Evolutionary conservation across 1,140 invertebrate species (phyloP).

Genomic region (Scaptomyza montana): DNA sequence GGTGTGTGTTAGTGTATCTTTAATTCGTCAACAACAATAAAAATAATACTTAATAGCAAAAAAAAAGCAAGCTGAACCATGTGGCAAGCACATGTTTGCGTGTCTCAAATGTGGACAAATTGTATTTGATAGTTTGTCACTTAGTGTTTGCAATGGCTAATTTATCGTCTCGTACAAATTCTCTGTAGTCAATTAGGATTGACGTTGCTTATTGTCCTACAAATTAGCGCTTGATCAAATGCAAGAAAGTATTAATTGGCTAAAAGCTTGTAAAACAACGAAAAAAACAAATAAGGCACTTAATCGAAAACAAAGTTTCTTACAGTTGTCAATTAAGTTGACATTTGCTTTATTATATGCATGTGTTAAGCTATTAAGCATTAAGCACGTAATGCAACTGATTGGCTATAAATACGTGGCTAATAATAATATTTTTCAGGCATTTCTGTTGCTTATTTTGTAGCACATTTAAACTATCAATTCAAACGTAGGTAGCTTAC

Average conservation of each 20-base stretch:
- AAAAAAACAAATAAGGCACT: neutral
- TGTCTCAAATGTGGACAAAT: constrained; percentile 16
- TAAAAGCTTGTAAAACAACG: neutral
- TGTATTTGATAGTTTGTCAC: constrained; percentile 27
- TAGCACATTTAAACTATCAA: constrained; percentile 5
- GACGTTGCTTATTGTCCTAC: neutral
- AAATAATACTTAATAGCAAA: constrained; percentile 44
- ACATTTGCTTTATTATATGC: too few relatives aligned
- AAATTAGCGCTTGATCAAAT: neutral
- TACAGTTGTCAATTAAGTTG: neutral
- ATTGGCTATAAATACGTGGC: constrained; percentile 23
- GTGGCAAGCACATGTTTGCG: constrained; percentile 36
- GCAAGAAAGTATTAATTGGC: constrained; percentile 4
- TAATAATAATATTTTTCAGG: constrained; percentile 4
- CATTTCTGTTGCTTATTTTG: neutral
- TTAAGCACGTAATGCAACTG: constrained; percentile 21
- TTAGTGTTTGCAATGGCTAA: constrained; percentile 5
- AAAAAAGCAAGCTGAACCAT: constrained; percentile 31
- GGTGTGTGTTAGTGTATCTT: constrained; percentile 24
- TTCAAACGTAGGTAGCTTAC: constrained; percentile 6
- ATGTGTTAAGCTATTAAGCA: neutral
- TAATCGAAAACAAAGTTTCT: too few relatives aligned
- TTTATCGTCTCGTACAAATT: constrained; percentile 3
- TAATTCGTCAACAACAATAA: constrained; percentile 56
- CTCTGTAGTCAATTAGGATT: constrained; percentile 18